Base-by-base conservation (phyloP, 2,113 vertebrate genomes). In the Sakesphorus luctuosus region DNA sequence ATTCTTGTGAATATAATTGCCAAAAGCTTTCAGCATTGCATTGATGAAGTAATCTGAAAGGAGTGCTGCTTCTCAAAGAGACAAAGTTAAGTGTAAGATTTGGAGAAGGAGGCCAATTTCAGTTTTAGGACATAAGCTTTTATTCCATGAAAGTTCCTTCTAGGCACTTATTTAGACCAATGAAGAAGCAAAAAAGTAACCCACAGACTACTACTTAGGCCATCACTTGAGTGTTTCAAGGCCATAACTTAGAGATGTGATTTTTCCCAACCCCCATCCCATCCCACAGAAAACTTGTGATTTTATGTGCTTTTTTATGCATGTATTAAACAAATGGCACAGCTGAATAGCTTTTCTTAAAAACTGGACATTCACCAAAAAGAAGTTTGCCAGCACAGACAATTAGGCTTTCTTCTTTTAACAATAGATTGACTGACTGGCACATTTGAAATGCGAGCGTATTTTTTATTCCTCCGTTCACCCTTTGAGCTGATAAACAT, bases 341-440 rank as follows among this genome's bases (percentile, higher is more conserved):
- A 98, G 98, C 98, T 98, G 98, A 98, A 98, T 98, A 98, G 98
- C 98, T 98, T 98, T 98, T 98, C 98, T 98, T 98, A 98, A 98
- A 98, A 98, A 98, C 98, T 98, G 98, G 98, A 98, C 98, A 98
- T 96, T 98, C 98, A 98, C 98, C 98, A 98, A 98, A 97, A 98
- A 98, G 98, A 98, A 98, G 98, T 98, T 98, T 98, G 98, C 98
- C 98, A 98, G 98, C 98, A 98, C 89, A 98, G 97, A 98, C 98
- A 98, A 98, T 98, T 98, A 98, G 96, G 97, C 98, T 98, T 98
- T 98, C 98, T 98, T 98, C 98, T 97, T 96, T 96, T 98, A 98
- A 98, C 98, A 98, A 98, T 98, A 97, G 97, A 96, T 93, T 97
- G 98, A 98, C 97, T 98, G 98, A 98, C 98, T 98, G 98, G 98